phyloP scores from a whole-genome alignment of 2,113 vertebrate genomes.

The Phocoena sinus region DNA sequence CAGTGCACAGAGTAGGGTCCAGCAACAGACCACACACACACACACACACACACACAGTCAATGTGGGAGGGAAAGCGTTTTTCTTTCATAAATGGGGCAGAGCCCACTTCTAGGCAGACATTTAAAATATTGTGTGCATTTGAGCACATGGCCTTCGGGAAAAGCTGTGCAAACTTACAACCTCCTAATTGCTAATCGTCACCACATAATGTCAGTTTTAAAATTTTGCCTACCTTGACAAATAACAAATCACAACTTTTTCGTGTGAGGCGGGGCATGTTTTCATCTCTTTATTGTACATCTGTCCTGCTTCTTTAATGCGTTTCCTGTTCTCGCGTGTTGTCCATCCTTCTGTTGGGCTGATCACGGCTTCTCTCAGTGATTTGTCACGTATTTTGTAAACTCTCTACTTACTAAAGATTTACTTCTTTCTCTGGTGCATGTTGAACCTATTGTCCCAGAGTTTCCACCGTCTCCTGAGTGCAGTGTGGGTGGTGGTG shows the following conservation, averaged over 20 bases:
- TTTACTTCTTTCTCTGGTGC: background rate
- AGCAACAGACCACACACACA: fast-evolving
- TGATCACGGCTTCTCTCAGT: background rate
- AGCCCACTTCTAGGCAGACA: fast-evolving
- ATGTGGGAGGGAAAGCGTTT: fast-evolving
- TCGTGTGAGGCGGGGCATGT: fast-evolving
- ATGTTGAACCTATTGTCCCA: background rate
- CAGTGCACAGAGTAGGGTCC: fast-evolving
- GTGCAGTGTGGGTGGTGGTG: fast-evolving
- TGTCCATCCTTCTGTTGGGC: background rate
- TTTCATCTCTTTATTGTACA: fast-evolving
- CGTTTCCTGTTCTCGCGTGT: fast-evolving
- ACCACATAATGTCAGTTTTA: fast-evolving
- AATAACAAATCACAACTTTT: fast-evolving
- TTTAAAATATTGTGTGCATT: background rate
- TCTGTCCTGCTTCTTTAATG: fast-evolving
- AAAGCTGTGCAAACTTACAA: background rate
- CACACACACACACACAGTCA: fast-evolving
- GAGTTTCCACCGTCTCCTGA: background rate
- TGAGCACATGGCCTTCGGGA: background rate
- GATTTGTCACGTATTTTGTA: background rate
- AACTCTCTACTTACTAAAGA: background rate
- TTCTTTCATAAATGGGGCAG: fast-evolving
- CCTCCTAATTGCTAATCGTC: background rate
- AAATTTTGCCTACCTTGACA: too few relatives aligned